Evolutionary conservation across 2,797 vertebrate genomes (phyloP).

Genomic region (Pitangus sulphuratus): DNA sequence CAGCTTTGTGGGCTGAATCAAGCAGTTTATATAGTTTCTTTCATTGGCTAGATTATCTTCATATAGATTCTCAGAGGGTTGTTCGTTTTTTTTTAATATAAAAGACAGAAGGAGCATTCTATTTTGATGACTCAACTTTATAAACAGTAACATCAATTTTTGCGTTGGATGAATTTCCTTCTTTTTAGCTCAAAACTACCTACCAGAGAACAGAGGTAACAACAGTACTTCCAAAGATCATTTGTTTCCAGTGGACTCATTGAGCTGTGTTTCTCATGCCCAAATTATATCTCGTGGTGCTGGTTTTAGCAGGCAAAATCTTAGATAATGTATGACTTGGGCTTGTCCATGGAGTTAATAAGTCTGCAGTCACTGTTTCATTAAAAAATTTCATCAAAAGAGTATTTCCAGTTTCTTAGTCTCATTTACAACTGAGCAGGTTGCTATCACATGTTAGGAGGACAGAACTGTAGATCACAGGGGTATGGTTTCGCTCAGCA

Average conservation of each 20-base stretch:
- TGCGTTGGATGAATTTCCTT: background rate
- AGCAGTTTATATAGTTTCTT: background rate
- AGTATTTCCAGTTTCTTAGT: slow-evolving; percentile 15
- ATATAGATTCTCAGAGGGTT: background rate
- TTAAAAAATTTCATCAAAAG: background rate
- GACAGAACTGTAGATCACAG: background rate
- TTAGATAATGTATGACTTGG: background rate
- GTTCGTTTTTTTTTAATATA: background rate
- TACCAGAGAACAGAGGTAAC: background rate
- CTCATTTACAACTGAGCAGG: slow-evolving; percentile 4
- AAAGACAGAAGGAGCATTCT: background rate
- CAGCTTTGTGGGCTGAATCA: background rate
- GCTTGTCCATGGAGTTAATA: slow-evolving; percentile 18
- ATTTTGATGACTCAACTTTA: background rate
- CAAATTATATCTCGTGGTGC: background rate
- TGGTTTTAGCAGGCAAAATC: slow-evolving; percentile 5
- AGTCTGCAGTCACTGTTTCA: slow-evolving; percentile 13
- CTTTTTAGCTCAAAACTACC: background rate
- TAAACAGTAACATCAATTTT: background rate
- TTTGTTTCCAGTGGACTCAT: slow-evolving; percentile 31
- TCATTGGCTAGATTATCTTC: background rate
- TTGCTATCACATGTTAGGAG: background rate
- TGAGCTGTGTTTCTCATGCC: slow-evolving; percentile 8
- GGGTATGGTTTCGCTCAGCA: background rate
- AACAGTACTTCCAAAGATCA: background rate